Conservation (phyloP, 2,113 vertebrate genomes). For the Odontesthes bonariensis region DNA sequence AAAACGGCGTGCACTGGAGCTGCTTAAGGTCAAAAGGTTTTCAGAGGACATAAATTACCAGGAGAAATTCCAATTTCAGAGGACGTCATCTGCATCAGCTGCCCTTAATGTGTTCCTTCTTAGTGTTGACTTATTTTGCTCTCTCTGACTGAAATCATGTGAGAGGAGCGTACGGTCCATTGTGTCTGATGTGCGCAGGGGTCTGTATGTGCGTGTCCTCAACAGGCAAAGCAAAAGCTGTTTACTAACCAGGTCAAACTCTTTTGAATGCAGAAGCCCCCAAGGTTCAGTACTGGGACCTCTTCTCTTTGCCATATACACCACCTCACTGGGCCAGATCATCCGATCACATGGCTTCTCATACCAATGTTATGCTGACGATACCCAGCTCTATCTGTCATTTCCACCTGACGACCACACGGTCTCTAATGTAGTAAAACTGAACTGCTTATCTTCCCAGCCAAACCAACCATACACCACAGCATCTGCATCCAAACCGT, state of each 20-base stretch:
- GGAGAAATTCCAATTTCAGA: not conserved
- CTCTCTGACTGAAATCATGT: constrained; percentile 29
- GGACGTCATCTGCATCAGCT: not conserved
- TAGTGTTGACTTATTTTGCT: not conserved
- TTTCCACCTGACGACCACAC: too few relatives aligned
- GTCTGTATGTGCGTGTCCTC: constrained; percentile 8
- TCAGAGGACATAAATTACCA: not conserved
- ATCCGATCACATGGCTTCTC: too few relatives aligned
- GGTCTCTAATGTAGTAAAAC: too few relatives aligned
- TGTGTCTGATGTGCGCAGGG: constrained; percentile 28
- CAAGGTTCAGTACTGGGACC: too few relatives aligned
- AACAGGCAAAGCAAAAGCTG: constrained; percentile 33
- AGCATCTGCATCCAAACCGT: too few relatives aligned
- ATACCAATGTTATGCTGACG: too few relatives aligned
- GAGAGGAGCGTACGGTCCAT: constrained; percentile 7
- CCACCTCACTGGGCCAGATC: too few relatives aligned
- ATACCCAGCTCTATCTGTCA: too few relatives aligned
- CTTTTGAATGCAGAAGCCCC: constrained; percentile 3
- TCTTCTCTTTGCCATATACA: too few relatives aligned
- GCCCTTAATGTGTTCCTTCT: not conserved
- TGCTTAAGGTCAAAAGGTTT: constrained; percentile 15
- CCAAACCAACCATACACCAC: too few relatives aligned
- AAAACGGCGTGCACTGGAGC: not conserved
- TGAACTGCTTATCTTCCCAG: too few relatives aligned
- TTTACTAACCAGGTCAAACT: constrained; percentile 51